phyloP scores from a whole-genome alignment of 1,140 invertebrate genomes.

The Portunus trituberculatus region DNA sequence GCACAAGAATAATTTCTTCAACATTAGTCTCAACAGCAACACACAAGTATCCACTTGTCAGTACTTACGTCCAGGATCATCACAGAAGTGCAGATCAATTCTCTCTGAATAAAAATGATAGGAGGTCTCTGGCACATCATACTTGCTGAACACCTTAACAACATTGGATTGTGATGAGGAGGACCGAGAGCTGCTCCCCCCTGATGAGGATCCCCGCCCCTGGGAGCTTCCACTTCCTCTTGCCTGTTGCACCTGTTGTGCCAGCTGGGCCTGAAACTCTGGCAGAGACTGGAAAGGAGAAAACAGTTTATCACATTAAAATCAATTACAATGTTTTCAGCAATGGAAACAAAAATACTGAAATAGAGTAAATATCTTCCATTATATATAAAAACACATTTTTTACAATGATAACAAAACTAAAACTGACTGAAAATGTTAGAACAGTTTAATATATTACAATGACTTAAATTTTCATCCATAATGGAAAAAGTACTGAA shows the following conservation, averaged over 20 bases:
- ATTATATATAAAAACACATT: background rate
- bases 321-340: background rate
- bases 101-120: slow-evolving; percentile 97
- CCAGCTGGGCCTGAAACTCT: slow-evolving; percentile 89
- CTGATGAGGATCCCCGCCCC: slow-evolving; percentile 14
- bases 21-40: background rate
- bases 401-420: too few species aligned
- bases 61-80: slow-evolving; percentile 92
- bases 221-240: slow-evolving; percentile 81
- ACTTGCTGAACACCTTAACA: slow-evolving; percentile 82
- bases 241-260: slow-evolving; percentile 85
- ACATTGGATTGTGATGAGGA: slow-evolving; percentile 41
- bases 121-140: slow-evolving; percentile 98
- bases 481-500: too few species aligned
- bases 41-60: background rate
- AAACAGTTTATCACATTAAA: background rate
- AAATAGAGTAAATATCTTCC: background rate
- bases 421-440: too few species aligned
- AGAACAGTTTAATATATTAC: too few species aligned
- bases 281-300: slow-evolving; percentile 84
- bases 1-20: background rate
- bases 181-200: slow-evolving; percentile 58
- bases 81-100: slow-evolving; percentile 98
- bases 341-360: background rate
- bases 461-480: too few species aligned